These are phyloP conservation scores for Tychaedon coryphoeus DNA, from an alignment of 2,113 vertebrate species.

Conservation along the genomic window DNA sequence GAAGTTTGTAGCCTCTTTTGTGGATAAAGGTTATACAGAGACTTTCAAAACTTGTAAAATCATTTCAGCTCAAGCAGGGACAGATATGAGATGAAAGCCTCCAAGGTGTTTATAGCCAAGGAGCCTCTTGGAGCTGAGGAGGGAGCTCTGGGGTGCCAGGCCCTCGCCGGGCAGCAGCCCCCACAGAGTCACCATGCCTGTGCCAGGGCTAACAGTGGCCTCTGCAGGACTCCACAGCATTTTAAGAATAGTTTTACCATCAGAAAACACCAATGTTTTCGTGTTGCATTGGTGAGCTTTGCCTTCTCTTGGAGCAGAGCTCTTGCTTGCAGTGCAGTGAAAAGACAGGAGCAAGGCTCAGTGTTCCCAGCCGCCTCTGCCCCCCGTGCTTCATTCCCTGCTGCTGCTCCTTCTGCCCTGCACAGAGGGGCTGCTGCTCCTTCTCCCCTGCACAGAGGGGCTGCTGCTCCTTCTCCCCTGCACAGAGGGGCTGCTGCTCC, in stretches of 20 bases:
- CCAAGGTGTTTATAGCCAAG: accelerated
- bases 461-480: too few relatives aligned
- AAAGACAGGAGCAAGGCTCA: not conserved
- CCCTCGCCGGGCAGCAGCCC: accelerated
- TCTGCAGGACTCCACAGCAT: not conserved
- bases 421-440: not conserved
- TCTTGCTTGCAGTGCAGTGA: not conserved
- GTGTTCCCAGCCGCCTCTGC: not conserved
- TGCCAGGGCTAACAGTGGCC: not conserved
- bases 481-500: too few relatives aligned
- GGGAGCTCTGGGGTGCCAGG: not conserved
- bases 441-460: too few relatives aligned
- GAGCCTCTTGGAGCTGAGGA: not conserved
- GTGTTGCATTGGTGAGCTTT: not conserved
- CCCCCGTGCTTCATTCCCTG: not conserved
- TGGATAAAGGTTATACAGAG: not conserved
- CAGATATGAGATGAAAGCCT: not conserved
- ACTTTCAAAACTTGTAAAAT: not conserved
- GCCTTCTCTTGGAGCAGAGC: not conserved
- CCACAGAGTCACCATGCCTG: accelerated
- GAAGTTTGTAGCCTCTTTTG: not conserved
- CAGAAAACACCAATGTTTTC: not conserved
- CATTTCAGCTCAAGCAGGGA: not conserved
- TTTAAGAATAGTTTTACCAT: not conserved
- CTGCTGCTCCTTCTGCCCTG: not conserved